Evolutionary conservation across 92 coral and sea anemone genomes (phyloP).

Genomic region (Umimayanthus kanabou): DNA sequence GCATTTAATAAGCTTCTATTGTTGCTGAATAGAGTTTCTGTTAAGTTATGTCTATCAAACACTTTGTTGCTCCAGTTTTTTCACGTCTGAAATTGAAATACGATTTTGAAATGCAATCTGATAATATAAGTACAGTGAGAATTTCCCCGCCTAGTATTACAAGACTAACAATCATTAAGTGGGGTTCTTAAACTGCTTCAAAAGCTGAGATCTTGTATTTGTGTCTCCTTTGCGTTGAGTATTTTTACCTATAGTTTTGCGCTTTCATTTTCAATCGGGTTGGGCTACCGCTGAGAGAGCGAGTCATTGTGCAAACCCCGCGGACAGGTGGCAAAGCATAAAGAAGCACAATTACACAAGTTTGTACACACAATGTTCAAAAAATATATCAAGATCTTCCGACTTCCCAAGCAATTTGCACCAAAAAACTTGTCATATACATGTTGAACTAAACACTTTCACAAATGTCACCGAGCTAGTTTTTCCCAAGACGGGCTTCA

Average conservation of each 20-base stretch:
- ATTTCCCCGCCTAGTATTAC: not conserved
- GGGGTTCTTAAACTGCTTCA: not conserved
- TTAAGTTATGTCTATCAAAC: not conserved
- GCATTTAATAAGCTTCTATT: not conserved
- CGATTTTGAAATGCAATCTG: not conserved
- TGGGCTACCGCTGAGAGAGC: conserved; percentile 12
- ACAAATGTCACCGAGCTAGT: not conserved
- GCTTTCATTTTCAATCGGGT: conserved; percentile 15
- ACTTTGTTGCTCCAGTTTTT: too few species aligned
- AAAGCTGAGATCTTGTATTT: not conserved
- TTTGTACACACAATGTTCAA: conserved; percentile 1
- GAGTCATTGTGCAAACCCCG: not conserved
- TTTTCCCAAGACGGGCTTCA: too few species aligned
- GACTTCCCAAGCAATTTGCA: not conserved
- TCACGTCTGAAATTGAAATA: not conserved
- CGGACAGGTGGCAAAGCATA: conserved; percentile 21
- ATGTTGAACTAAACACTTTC: not conserved
- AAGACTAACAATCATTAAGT: not conserved
- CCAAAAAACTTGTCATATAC: not conserved
- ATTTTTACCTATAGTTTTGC: not conserved
- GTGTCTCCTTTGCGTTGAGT: not conserved
- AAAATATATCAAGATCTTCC: not conserved
- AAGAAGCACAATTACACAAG: conserved; percentile 10
- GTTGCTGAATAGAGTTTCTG: not conserved
- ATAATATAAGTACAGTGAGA: not conserved